These are phyloP conservation scores for Chinchilla lanigera DNA, from an alignment of 2,113 vertebrate genomes.

Conservation along the genomic window DNA sequence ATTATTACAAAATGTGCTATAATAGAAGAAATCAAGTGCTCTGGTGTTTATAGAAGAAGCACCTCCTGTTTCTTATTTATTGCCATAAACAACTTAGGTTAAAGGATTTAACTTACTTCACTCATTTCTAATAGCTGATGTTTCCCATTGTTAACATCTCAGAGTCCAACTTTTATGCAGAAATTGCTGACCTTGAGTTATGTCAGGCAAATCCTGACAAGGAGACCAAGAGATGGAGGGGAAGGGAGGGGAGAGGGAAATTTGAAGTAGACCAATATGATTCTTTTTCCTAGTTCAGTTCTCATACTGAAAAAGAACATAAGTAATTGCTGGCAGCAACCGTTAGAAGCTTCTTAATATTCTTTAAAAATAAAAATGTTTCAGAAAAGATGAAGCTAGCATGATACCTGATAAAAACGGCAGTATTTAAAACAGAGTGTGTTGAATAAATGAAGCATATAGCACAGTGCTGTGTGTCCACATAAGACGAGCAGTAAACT, in stretches of 20 bases:
- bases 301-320: neutral
- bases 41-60: neutral
- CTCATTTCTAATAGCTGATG: neutral
- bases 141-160: neutral
- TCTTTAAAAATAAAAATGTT: conserved; percentile 9
- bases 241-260: neutral
- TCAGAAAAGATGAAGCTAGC: neutral
- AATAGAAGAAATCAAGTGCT: neutral
- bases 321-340: conserved; percentile 11
- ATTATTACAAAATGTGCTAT: neutral
- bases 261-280: conserved; percentile 7
- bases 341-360: conserved; percentile 30
- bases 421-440: neutral
- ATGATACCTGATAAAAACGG: neutral
- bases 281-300: conserved; percentile 7
- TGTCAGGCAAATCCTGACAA: neutral
- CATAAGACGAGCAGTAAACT: neutral
- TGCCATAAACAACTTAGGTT: neutral
- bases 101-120: neutral
- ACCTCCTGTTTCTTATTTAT: neutral
- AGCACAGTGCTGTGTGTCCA: neutral
- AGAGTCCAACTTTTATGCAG: neutral
- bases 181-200: neutral
- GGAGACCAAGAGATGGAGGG: neutral
- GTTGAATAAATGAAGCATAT: neutral